A percentile compares a stretch with the other conserved stretches of the same genome.
These are phyloP conservation scores for Bellardia pandia DNA, from an alignment of 2,888 invertebrate species.

Conservation along the genomic window DNA sequence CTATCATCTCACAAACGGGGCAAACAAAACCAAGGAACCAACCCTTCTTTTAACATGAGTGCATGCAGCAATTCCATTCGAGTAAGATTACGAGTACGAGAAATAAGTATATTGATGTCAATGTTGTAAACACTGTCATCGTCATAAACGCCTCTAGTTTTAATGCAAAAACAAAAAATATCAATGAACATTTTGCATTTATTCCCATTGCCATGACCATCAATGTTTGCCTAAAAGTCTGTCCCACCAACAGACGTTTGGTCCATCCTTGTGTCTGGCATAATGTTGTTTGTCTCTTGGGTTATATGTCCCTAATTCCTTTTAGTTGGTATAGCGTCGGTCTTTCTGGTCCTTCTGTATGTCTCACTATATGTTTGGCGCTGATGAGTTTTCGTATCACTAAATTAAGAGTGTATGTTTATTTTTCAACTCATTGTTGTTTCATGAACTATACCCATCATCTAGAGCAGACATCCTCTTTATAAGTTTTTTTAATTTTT, in stretches of 20 bases:
- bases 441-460: slow-evolving; percentile 11
- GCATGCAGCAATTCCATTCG: slow-evolving; percentile 4
- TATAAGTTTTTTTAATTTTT: slow-evolving; percentile 18
- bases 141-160: slow-evolving; percentile 66
- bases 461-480: slow-evolving; percentile 45
- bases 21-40: not conserved
- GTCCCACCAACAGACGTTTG: not conserved
- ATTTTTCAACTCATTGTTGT: slow-evolving; percentile 19
- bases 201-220: slow-evolving; percentile 60
- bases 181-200: slow-evolving; percentile 65
- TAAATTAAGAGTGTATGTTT: slow-evolving; percentile 43
- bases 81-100: not conserved
- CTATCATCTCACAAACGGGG: slow-evolving; percentile 30
- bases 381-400: slow-evolving; percentile 42
- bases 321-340: not conserved
- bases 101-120: slow-evolving; percentile 60
- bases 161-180: slow-evolving; percentile 55
- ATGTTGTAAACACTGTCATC: slow-evolving; percentile 69
- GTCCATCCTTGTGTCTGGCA: slow-evolving; percentile 13
- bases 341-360: not conserved
- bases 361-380: slow-evolving; percentile 15
- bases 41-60: slow-evolving; percentile 34
- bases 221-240: slow-evolving; percentile 22
- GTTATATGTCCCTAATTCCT: not conserved
- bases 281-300: slow-evolving; percentile 12